phyloP scores from a whole-genome alignment of 2,888 invertebrate genomes.

The Agrotis puta region DNA sequence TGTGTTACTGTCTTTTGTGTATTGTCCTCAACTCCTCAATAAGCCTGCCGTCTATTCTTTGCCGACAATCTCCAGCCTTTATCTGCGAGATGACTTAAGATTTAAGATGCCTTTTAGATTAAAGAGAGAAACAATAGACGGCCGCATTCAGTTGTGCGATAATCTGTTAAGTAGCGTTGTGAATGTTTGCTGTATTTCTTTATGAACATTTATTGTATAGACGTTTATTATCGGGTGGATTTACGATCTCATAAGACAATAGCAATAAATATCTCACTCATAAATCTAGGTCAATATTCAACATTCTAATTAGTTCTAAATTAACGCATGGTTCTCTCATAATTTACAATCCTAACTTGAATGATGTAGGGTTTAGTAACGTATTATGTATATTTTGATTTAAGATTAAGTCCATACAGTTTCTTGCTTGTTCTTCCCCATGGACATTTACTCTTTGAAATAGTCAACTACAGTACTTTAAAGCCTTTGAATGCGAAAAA shows the following conservation, averaged over 20 bases:
- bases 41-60: conserved; percentile 11
- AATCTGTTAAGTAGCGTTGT: conserved; percentile 30
- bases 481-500: too few relatives aligned
- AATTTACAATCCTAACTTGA: too few relatives aligned
- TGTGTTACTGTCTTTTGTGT: not conserved
- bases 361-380: too few relatives aligned
- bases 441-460: too few relatives aligned
- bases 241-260: conserved; percentile 21
- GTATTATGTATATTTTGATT: too few relatives aligned
- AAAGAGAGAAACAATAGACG: conserved; percentile 25
- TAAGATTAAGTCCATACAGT: not conserved
- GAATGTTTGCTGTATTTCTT: conserved; percentile 24
- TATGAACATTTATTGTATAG: conserved; percentile 18
- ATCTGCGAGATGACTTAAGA: conserved; percentile 14
- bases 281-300: not conserved
- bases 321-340: too few relatives aligned
- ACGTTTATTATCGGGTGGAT: conserved; percentile 5
- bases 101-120: conserved; percentile 26
- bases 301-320: not conserved
- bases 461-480: too few relatives aligned
- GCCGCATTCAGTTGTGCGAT: conserved; percentile 13
- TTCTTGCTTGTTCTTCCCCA: too few relatives aligned
- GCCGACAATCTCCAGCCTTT: conserved; percentile 6
- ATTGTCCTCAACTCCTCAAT: conserved; percentile 8
- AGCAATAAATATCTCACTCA: not conserved